A percentile compares a stretch with the other conserved stretches of the same genome.
phyloP scores from a whole-genome alignment of 1,140 invertebrate species.

The Diploscapter pachys region DNA sequence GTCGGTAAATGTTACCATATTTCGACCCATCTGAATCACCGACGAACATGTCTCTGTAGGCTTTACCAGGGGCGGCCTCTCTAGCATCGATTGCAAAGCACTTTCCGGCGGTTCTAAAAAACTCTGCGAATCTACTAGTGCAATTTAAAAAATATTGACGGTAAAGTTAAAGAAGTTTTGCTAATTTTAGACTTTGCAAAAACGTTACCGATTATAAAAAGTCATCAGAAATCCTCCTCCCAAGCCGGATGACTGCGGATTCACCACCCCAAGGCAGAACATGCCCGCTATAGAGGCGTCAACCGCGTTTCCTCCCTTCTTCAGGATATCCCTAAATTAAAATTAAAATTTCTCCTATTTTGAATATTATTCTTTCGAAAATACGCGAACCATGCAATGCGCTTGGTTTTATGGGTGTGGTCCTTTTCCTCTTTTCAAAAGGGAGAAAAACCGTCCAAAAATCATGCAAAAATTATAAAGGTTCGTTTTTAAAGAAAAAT shows the following conservation, averaged over 20 bases:
- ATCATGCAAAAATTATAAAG: too few relatives aligned
- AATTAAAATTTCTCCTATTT: too few relatives aligned
- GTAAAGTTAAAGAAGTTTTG: constrained; percentile 3
- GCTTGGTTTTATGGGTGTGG: too few relatives aligned
- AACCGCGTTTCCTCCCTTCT: constrained; percentile 77
- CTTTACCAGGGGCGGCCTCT: constrained; percentile 73
- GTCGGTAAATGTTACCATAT: constrained; percentile 43
- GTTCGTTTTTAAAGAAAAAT: background rate
- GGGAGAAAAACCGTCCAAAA: background rate
- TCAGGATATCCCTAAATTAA: constrained; percentile 67
- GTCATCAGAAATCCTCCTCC: constrained; percentile 84
- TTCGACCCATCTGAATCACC: constrained; percentile 63
- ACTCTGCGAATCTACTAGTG: background rate
- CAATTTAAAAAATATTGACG: background rate
- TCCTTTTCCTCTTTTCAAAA: background rate
- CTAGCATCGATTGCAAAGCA: constrained; percentile 70
- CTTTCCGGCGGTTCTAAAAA: constrained; percentile 45
- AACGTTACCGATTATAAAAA: constrained; percentile 66
- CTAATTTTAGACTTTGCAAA: background rate
- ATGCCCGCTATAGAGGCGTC: constrained; percentile 79
- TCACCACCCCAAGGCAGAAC: constrained; percentile 80
- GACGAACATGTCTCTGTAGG: constrained; percentile 71
- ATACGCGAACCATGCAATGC: background rate
- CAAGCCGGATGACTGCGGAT: constrained; percentile 78
- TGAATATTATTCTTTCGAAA: constrained; percentile 5